Conservation (phyloP, 2,113 vertebrate species). For the Rhinichthys klamathensis region DNA sequence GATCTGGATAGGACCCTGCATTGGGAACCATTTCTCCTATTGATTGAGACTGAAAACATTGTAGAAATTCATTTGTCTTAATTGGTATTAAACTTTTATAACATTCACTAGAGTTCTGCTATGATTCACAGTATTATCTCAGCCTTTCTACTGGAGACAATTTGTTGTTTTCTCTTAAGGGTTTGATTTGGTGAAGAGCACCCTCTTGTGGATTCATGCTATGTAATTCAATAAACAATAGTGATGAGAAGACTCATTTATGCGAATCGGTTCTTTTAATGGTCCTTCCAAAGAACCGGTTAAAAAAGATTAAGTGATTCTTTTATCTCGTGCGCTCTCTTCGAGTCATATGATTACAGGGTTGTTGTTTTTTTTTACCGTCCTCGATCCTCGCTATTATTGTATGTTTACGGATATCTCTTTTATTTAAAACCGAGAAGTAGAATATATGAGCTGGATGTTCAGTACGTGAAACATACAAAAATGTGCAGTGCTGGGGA, state of each 20-base stretch:
- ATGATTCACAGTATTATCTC: neutral
- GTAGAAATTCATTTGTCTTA: slow-evolving; percentile 20
- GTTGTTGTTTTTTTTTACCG: neutral
- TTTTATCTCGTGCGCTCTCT: neutral
- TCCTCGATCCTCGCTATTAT: no score
- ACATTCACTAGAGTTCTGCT: neutral
- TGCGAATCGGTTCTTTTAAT: neutral
- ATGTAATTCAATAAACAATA: neutral
- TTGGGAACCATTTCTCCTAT: slow-evolving; percentile 11
- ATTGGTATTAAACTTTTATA: slow-evolving; percentile 33
- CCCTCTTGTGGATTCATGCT: slow-evolving; percentile 6
- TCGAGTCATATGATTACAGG: neutral
- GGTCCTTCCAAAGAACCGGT: neutral
- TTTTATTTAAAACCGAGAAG: no score
- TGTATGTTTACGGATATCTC: no score
- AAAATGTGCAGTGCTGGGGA: no score
- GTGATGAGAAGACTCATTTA: neutral
- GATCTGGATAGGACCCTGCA: slow-evolving; percentile 35
- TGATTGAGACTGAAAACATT: slow-evolving; percentile 10
- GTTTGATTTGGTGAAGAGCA: slow-evolving; percentile 13
- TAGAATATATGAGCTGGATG: no score
- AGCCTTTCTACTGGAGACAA: neutral
- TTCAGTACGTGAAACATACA: no score
- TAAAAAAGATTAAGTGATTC: neutral
- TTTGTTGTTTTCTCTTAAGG: neutral